Evolutionary conservation across 92 coral and sea anemone genomes (phyloP), one percentile per base, ranked within the genome.

Genomic region (Epizoanthus scotinus): DNA sequence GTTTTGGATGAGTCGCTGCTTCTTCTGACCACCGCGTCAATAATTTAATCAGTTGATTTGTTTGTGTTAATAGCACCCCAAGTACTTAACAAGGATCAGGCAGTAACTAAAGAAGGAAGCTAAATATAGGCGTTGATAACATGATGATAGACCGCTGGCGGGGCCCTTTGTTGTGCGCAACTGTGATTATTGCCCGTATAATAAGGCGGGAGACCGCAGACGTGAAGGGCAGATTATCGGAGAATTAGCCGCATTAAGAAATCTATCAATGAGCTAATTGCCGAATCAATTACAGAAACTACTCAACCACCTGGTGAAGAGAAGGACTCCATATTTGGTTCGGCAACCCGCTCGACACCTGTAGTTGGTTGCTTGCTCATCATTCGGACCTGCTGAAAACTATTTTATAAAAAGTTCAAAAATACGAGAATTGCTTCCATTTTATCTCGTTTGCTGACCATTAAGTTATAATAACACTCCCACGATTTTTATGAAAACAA

Each of bases 191-290:
- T 90, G 78, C 84, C 71, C 49, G 59, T 61, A 86, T 93, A 90
- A 93, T 93, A 86, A 86, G 90, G 70, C 75, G 85, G 94, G 86
- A 87, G 85, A 82, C 91, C 91, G 81, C 88, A 87, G 80, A 68
- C 81, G 90, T 47, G 89, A 87, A 73, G 70, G 74, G 77, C 74
- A 87, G 94, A 93, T 93, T 93, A 93, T 83, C 69, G 61, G 68
- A 89, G 97, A 73, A 90, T 93, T 93, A 93, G 89, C 85, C 91
- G 92, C 86, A 93, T 90, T 93, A 90, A 88, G 66, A 83, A 83
- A 90, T 91, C 89, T 79, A 90, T 93, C 94, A 90, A 86, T 71
- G 88, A 88, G 86, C 87, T 93, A 93, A 93, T 93, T 93, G 97
- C 88, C 73, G 92, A 85, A 87, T 79, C 94, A 84, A 90, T 90